Conservation (phyloP, 2,113 vertebrate species). For the Neomonachus schauinslandi region DNA sequence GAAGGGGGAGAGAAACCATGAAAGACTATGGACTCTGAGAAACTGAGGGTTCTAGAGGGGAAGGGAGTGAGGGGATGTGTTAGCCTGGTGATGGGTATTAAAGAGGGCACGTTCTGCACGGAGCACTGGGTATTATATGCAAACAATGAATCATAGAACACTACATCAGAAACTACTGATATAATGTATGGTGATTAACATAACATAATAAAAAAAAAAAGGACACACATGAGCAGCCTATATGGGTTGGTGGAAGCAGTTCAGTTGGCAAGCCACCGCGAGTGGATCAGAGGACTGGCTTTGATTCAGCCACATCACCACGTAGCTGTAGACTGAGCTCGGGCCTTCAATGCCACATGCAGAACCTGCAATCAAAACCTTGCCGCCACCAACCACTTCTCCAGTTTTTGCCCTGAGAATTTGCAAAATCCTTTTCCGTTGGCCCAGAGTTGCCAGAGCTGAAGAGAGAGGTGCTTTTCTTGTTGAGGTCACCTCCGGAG, state of each 20-base stretch:
- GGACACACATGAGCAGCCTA: background rate
- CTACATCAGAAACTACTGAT: too few species aligned
- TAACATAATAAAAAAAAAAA: background rate
- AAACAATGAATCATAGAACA: too few species aligned
- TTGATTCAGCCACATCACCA: background rate
- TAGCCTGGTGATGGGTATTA: too few species aligned
- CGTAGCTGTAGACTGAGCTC: rapidly evolving
- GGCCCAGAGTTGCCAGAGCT: background rate
- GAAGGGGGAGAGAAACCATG: too few species aligned
- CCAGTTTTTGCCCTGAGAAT: background rate
- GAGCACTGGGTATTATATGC: too few species aligned
- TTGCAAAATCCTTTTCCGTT: background rate
- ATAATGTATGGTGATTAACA: too few species aligned
- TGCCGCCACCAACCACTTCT: background rate
- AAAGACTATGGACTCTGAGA: too few species aligned
- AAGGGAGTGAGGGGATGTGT: too few species aligned
- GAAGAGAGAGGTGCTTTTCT: background rate
- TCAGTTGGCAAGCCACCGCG: background rate
- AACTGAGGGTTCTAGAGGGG: too few species aligned
- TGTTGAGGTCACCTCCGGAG: background rate
- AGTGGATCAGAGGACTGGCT: background rate
- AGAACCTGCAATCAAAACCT: background rate
- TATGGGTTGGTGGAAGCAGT: background rate
- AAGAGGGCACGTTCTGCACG: too few species aligned
- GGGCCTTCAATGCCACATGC: background rate